Conservation (phyloP, 1,140 invertebrate species). For the Zaprionus kolodkinae region DNA sequence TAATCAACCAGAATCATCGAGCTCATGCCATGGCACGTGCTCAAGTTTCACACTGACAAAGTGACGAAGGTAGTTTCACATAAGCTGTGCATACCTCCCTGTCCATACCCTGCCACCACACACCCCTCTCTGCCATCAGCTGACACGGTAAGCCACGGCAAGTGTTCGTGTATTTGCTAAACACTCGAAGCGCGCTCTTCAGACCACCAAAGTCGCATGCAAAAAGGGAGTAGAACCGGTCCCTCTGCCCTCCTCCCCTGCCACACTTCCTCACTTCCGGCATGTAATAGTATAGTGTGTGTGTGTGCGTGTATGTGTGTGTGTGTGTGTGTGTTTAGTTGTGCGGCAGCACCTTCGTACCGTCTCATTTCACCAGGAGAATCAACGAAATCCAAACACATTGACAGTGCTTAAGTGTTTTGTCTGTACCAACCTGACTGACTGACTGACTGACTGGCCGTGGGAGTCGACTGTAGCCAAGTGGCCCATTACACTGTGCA, state of each 20-base stretch:
- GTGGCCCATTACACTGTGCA: conserved; percentile 27
- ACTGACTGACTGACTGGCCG: not conserved
- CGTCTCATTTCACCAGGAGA: conserved; percentile 49
- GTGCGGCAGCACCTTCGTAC: not conserved
- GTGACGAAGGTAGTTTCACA: conserved; percentile 16
- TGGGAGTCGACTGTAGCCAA: conserved; percentile 10
- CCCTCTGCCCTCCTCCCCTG: conserved; percentile 7
- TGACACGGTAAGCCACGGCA: conserved; percentile 50
- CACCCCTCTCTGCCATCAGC: not conserved
- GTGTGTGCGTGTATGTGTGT: not conserved
- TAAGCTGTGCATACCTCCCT: not conserved
- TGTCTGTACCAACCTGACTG: conserved; percentile 20
- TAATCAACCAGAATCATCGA: conserved; percentile 29
- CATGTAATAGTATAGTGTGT: not conserved
- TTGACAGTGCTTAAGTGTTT: conserved; percentile 65
- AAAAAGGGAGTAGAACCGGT: conserved; percentile 65
- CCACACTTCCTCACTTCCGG: not conserved
- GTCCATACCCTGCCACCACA: not conserved
- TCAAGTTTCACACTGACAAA: conserved; percentile 30
- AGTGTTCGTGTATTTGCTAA: conserved; percentile 63
- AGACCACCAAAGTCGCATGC: conserved; percentile 54
- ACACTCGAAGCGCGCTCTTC: conserved; percentile 60
- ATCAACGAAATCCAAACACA: conserved; percentile 72
- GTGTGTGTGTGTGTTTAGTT: too few relatives aligned
- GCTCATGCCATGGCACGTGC: conserved; percentile 35